phyloP scores from a whole-genome alignment of 2,113 vertebrate genomes.

The Apteryx mantelli region DNA sequence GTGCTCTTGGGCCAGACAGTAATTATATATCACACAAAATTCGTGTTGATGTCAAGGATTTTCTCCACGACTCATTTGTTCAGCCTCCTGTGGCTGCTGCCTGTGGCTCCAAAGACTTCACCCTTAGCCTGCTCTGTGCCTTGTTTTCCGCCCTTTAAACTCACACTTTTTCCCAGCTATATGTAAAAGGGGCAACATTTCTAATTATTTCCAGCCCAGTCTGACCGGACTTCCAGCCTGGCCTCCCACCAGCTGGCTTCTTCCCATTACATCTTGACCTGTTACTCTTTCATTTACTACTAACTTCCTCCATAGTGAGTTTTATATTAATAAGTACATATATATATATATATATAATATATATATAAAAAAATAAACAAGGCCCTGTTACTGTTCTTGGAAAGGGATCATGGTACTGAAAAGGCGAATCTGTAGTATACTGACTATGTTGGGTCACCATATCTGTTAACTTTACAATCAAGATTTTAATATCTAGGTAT shows the following conservation, averaged over 20 bases:
- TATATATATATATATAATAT: too few relatives aligned
- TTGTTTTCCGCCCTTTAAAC: not conserved
- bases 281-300: not conserved
- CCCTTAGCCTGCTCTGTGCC: not conserved
- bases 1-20: not conserved
- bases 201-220: not conserved
- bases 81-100: not conserved
- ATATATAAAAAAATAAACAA: not conserved
- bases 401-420: not conserved
- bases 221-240: not conserved
- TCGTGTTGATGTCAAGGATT: not conserved
- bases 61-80: not conserved
- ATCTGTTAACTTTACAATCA: not conserved
- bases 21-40: not conserved
- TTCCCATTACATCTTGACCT: not conserved
- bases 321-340: not conserved
- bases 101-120: not conserved
- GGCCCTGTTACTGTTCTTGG: not conserved
- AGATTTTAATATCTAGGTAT: not conserved
- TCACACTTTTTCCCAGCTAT: not conserved
- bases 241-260: not conserved
- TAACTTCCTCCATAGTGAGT: not conserved
- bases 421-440: not conserved
- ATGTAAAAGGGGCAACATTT: not conserved
- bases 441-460: not conserved